These are phyloP conservation scores for Caenorhabditis sinica DNA, from an alignment of 2,888 invertebrate genomes.

Conservation along the genomic window DNA sequence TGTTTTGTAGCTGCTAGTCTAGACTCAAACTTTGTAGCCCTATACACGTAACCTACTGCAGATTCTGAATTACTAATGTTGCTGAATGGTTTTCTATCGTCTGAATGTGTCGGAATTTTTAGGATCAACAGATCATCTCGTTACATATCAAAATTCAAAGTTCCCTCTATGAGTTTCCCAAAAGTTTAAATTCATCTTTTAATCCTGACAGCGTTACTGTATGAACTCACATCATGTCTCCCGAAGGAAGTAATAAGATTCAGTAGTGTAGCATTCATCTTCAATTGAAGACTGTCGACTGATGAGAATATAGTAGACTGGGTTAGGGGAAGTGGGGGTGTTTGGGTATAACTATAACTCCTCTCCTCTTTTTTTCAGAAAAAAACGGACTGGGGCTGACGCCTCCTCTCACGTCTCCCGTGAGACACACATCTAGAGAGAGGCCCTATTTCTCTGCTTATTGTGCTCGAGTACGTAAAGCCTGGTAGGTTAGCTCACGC, in stretches of 20 bases:
- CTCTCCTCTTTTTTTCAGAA: conserved; percentile 32
- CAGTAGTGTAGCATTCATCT: conserved; percentile 50
- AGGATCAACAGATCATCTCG: no score
- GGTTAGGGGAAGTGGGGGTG: background rate
- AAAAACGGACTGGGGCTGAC: conserved; percentile 33
- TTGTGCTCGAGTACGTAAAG: conserved; percentile 57
- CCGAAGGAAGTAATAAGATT: conserved; percentile 33
- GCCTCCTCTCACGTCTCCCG: conserved; percentile 35
- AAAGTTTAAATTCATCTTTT: no score
- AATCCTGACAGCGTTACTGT: background rate
- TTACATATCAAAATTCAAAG: no score
- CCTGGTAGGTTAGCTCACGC: conserved; percentile 47
- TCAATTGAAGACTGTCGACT: background rate
- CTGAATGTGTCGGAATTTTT: no score
- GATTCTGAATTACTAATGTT: no score
- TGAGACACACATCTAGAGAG: conserved; percentile 32
- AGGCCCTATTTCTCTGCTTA: conserved; percentile 37
- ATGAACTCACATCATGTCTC: conserved; percentile 20
- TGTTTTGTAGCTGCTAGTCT: no score
- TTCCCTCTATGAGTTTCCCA: no score
- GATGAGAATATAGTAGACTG: background rate
- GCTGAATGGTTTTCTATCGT: no score
- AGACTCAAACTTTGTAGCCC: no score
- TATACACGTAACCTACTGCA: no score
- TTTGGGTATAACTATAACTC: conserved; percentile 29